Percentiles rank a stretch among this genome's conserved stretches.
phyloP scores from a whole-genome alignment of 2,113 vertebrate genomes.

The Plecotus auritus region DNA sequence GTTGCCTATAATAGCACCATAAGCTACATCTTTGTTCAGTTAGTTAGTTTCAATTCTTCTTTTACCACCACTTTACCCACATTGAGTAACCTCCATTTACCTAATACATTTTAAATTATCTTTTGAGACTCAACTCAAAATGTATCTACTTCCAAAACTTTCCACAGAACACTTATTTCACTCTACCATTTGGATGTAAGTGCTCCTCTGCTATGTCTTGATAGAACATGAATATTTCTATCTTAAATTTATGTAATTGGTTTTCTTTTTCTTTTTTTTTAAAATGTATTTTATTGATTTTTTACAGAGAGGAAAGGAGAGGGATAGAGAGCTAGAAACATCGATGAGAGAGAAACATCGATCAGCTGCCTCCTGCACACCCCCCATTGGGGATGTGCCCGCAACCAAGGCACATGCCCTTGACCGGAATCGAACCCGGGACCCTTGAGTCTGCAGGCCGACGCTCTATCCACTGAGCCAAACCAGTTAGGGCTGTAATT shows the following conservation, averaged over 20 bases:
- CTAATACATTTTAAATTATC: background rate
- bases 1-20: background rate
- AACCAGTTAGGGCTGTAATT: too few relatives aligned
- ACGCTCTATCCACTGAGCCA: too few relatives aligned
- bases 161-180: background rate
- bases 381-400: too few relatives aligned
- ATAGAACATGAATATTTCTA: background rate
- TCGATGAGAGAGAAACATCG: too few relatives aligned
- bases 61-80: background rate
- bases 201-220: background rate
- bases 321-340: too few relatives aligned
- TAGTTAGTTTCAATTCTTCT: background rate
- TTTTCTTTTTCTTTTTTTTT: too few relatives aligned
- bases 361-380: too few relatives aligned
- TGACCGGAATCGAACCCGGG: too few relatives aligned
- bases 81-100: background rate
- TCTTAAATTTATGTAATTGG: background rate
- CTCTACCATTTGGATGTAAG: background rate
- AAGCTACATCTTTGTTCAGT: background rate
- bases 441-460: too few relatives aligned
- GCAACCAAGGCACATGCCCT: too few relatives aligned
- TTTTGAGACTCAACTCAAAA: background rate
- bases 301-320: too few relatives aligned
- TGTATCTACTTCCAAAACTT: background rate
- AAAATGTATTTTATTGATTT: too few relatives aligned